Evolutionary conservation across 2,797 vertebrate genomes (phyloP).

Genomic region (Phalloptychus januarius): DNA sequence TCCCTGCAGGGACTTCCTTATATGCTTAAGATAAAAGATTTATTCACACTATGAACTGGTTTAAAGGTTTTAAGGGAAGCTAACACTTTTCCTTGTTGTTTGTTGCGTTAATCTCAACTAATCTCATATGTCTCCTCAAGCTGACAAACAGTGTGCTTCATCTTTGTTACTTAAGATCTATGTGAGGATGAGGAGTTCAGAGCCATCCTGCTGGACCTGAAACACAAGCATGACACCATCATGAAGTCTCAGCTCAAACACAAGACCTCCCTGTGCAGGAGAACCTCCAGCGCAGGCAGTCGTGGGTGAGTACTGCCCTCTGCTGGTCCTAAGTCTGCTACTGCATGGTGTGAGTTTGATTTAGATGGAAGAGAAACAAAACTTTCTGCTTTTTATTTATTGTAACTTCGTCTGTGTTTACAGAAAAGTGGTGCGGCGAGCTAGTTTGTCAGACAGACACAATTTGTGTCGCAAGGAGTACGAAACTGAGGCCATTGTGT

Average conservation of each 20-base stretch:
- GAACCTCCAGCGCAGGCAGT: constrained; percentile 95
- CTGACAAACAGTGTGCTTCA: constrained; percentile 9
- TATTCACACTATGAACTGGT: not conserved
- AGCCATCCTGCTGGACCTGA: constrained; percentile 91
- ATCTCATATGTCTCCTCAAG: not conserved
- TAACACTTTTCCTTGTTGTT: not conserved
- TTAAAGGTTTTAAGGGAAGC: not conserved
- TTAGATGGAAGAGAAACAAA: not conserved
- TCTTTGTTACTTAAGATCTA: constrained; percentile 80
- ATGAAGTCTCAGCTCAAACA: constrained; percentile 98
- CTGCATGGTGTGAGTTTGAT: constrained; percentile 1
- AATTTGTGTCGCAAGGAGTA: constrained; percentile 96
- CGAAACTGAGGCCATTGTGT: constrained; percentile 95
- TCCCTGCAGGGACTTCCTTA: constrained; percentile 10
- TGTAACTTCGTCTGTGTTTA: constrained; percentile 17
- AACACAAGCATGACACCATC: constrained; percentile 98
- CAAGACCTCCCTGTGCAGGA: constrained; percentile 93
- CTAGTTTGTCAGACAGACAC: constrained; percentile 94
- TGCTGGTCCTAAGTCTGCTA: constrained; percentile 48
- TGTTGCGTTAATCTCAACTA: not conserved
- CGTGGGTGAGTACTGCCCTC: constrained; percentile 87
- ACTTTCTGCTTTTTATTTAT: constrained; percentile 1
- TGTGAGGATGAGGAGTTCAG: constrained; percentile 98
- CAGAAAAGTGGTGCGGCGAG: constrained; percentile 96
- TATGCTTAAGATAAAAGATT: not conserved